A percentile compares a stretch with the other conserved stretches of the same genome.
Conservation (phyloP, 1,140 invertebrate genomes). For the Vanessa atalanta region DNA sequence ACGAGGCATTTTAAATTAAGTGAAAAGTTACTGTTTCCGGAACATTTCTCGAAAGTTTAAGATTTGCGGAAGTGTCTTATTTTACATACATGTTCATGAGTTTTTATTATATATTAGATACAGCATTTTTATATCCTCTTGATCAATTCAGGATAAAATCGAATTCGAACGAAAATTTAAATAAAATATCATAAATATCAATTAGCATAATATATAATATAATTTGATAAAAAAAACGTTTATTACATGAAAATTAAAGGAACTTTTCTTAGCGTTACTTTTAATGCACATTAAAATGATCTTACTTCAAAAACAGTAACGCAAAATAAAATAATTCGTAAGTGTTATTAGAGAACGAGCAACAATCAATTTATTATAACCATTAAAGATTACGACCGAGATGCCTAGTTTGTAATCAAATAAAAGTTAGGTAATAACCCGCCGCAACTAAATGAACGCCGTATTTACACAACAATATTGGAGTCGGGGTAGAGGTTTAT, state of each 20-base stretch:
- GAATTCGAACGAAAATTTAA: too few relatives aligned
- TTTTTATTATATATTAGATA: not conserved
- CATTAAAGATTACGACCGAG: slow-evolving; percentile 34
- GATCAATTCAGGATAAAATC: too few relatives aligned
- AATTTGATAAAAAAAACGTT: too few relatives aligned
- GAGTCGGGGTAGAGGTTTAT: slow-evolving; percentile 16
- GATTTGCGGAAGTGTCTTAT: slow-evolving; percentile 19
- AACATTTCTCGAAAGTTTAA: slow-evolving; percentile 10
- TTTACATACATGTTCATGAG: not conserved
- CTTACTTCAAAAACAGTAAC: too few relatives aligned
- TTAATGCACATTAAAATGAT: too few relatives aligned
- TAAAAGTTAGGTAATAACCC: slow-evolving; percentile 42
- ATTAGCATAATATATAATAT: too few relatives aligned
- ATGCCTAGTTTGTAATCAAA: slow-evolving; percentile 39
- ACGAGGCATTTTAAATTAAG: slow-evolving; percentile 23
- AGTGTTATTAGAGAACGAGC: slow-evolving; percentile 8
- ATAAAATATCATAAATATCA: too few relatives aligned
- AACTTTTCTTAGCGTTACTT: too few relatives aligned
- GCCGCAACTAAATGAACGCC: slow-evolving; percentile 34
- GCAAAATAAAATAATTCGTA: slow-evolving; percentile 1
- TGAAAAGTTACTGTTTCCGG: slow-evolving; percentile 22
- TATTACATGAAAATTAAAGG: too few relatives aligned
- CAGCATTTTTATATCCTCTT: not conserved
- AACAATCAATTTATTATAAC: slow-evolving; percentile 24
- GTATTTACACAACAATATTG: slow-evolving; percentile 35